These are phyloP conservation scores for Scrobipalpa atriplicella DNA, from an alignment of 2,888 invertebrate species.

Conservation along the genomic window DNA sequence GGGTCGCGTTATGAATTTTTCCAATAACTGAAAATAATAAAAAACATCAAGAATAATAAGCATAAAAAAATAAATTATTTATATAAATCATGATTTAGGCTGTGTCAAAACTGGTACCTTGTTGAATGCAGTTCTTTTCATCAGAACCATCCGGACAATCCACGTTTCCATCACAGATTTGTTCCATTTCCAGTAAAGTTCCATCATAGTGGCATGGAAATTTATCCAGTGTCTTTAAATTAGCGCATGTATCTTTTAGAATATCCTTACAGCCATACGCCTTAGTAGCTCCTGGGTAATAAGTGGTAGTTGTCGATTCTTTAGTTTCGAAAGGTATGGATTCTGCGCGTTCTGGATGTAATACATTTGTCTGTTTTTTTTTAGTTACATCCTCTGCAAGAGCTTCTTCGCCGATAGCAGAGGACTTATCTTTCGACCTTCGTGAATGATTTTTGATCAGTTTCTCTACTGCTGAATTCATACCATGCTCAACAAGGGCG, in stretches of 20 bases:
- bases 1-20: slow-evolving; percentile 46
- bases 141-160: slow-evolving; percentile 62
- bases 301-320: not conserved
- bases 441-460: not conserved
- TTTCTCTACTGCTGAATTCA: not conserved
- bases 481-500: not conserved
- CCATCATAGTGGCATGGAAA: slow-evolving; percentile 51
- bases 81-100: too few relatives aligned
- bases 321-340: not conserved
- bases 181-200: slow-evolving; percentile 45
- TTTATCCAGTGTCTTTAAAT: slow-evolving; percentile 50
- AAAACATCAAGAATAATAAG: not conserved
- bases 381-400: not conserved
- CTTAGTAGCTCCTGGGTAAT: slow-evolving; percentile 2
- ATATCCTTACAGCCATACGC: slow-evolving; percentile 6
- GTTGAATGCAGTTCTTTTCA: slow-evolving; percentile 56
- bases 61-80: not conserved
- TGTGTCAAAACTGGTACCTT: slow-evolving; percentile 56
- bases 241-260: not conserved
- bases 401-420: not conserved
- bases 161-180: slow-evolving; percentile 57
- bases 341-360: not conserved
- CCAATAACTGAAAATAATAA: slow-evolving; percentile 50
- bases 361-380: not conserved
- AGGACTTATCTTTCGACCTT: not conserved